Percentiles rank a stretch among this genome's conserved stretches.
Conservation (phyloP, 2,797 vertebrate species). For the Chiropotes sagulatus region DNA sequence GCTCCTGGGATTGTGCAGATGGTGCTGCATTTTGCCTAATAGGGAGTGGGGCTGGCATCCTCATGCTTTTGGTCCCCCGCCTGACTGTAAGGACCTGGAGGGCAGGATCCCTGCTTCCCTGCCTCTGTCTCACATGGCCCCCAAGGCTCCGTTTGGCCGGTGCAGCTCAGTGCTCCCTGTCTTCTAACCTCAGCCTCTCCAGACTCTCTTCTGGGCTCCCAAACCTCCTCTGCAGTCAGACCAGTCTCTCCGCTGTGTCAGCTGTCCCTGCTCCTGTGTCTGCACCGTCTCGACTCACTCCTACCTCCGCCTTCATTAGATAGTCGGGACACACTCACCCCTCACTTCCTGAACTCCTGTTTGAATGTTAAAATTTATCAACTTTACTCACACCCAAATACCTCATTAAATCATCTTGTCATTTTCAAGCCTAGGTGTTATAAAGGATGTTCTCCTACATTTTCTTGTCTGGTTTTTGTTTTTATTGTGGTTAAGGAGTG, state of each 20-base stretch:
- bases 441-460: neutral
- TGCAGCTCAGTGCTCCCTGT: neutral
- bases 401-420: neutral
- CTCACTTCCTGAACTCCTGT: neutral
- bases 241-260: neutral
- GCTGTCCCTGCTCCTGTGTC: neutral
- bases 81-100: neutral
- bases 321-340: neutral
- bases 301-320: neutral
- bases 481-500: neutral
- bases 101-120: neutral
- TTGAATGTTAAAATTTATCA: neutral
- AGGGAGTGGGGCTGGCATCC: slow-evolving; percentile 69
- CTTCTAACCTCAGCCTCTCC: neutral
- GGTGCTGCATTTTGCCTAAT: slow-evolving; percentile 77
- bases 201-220: neutral
- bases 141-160: neutral
- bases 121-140: neutral
- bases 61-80: slow-evolving; percentile 4
- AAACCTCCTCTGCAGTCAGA: neutral
- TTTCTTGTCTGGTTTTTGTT: neutral
- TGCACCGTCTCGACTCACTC: neutral
- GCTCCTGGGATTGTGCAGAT: slow-evolving; percentile 79
- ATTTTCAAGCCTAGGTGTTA: neutral
- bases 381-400: neutral